Base-by-base conservation (phyloP, 1,140 invertebrate genomes). In the Scaptomyza montana region DNA sequence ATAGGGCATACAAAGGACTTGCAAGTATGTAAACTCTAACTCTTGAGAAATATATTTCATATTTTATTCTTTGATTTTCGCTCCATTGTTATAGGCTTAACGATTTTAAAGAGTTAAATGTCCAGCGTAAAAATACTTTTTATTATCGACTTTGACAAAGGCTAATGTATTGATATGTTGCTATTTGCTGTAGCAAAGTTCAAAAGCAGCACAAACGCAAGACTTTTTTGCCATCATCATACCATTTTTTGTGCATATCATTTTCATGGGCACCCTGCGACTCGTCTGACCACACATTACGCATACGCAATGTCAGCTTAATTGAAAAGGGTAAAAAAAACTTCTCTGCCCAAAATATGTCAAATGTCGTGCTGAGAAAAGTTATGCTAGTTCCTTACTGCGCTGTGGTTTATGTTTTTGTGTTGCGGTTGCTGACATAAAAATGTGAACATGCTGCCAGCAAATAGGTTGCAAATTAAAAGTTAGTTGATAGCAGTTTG, bases 281-380 rank as follows among this genome's bases (percentile, higher is more conserved):
- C 47, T 54, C 45, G 33, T 53, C 59, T 67, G 68, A 79, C 70
- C 74, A 61, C 77, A 66, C 70, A 89, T 89, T 72, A 80, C 69
- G 79, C 74, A 84, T 89, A 84, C 84, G 84, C 84, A 80, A 65
- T 74, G 84, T 89, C 84, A 84, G 79, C 82, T 73, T 80, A 89
- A 89, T 89, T 89, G 84, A 89, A 79, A 89, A 89, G 84, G 84
- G 84, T 89, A 80, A 43, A 74, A 43, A 74, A 67, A 80, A 80
- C 66, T 74, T 74, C 87, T 77, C 76, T 67, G 73, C 70, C 76
- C 69, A 41, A 80, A 89, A 89, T 84, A 89, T 89, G 79, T 89
- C 79, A 89, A 77, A 80, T 89, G 84, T 84, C 79, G 69, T 76
- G 66, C 62, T 64, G 68, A 72, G 64, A 60, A 69, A 69, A 63